A percentile compares a stretch with the other conserved stretches of the same genome.
Conservation (phyloP, 2,113 vertebrate genomes). For the Chroicocephalus ridibundus region DNA sequence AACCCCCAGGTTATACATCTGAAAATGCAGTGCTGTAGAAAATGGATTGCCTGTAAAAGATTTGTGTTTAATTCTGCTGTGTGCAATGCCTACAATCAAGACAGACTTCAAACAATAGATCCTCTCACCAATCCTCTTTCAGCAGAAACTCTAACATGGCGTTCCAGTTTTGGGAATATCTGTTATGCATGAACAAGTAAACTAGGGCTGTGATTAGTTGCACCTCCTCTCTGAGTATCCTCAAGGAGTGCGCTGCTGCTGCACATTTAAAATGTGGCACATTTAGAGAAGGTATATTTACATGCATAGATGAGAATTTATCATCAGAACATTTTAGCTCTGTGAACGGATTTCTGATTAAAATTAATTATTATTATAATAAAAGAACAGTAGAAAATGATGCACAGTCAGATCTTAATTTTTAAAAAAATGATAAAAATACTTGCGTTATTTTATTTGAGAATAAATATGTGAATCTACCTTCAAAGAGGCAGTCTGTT, state of each 20-base stretch:
- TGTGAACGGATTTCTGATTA: not conserved
- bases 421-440: not conserved
- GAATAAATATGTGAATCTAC: not conserved
- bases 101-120: not conserved
- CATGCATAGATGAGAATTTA: not conserved
- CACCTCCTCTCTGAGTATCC: not conserved
- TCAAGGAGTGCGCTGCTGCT: not conserved
- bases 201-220: not conserved
- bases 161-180: not conserved
- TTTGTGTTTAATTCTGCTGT: not conserved
- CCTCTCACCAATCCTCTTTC: not conserved
- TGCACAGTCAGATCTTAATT: not conserved
- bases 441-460: not conserved
- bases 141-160: not conserved
- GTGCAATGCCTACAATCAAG: not conserved
- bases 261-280: not conserved
- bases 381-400: not conserved
- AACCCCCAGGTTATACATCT: not conserved
- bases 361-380: not conserved
- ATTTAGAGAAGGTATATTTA: not conserved
- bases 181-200: not conserved
- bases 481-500: accelerated
- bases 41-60: not conserved
- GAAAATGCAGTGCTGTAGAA: not conserved
- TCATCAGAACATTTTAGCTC: not conserved